A percentile compares a stretch with the other conserved stretches of the same genome.
These are phyloP conservation scores for Stegana nigrithorax DNA, from an alignment of 2,888 invertebrate genomes.

Conservation along the genomic window DNA sequence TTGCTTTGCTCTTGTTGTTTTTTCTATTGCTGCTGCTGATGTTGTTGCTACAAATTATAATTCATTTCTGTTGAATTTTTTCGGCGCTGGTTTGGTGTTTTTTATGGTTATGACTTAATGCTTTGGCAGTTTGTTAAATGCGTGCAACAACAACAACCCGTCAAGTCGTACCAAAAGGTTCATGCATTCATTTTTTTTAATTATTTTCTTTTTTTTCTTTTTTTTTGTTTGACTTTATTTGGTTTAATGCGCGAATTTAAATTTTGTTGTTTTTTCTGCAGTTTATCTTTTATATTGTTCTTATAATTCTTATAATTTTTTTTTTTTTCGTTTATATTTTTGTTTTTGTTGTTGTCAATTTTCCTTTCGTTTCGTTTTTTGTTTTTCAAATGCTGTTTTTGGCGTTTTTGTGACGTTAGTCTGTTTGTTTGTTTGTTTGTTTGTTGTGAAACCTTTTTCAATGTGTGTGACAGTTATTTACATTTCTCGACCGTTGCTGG, in stretches of 20 bases:
- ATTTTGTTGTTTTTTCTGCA: neutral
- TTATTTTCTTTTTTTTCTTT: neutral
- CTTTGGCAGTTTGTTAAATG: neutral
- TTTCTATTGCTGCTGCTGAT: no score
- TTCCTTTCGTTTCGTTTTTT: no score
- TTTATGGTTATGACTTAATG: no score
- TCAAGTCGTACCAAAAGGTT: neutral
- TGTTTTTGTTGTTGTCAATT: neutral
- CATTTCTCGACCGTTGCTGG: no score
- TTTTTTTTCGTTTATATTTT: neutral
- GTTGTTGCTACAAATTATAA: no score
- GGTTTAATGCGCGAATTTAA: no score
- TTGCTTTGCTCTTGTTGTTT: no score
- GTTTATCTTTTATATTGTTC: neutral
- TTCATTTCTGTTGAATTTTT: no score
- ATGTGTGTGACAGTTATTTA: neutral
- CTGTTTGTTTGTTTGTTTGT: conserved; percentile 16
- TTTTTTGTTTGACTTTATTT: neutral
- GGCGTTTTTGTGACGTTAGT: no score
- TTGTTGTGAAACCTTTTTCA: neutral
- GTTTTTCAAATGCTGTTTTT: no score
- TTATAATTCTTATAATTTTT: neutral
- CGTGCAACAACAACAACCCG: neutral
- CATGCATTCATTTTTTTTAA: neutral
- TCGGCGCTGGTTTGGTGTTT: no score